phyloP scores from a whole-genome alignment of 2,888 invertebrate genomes.

The Drosophila nigricruria region DNA sequence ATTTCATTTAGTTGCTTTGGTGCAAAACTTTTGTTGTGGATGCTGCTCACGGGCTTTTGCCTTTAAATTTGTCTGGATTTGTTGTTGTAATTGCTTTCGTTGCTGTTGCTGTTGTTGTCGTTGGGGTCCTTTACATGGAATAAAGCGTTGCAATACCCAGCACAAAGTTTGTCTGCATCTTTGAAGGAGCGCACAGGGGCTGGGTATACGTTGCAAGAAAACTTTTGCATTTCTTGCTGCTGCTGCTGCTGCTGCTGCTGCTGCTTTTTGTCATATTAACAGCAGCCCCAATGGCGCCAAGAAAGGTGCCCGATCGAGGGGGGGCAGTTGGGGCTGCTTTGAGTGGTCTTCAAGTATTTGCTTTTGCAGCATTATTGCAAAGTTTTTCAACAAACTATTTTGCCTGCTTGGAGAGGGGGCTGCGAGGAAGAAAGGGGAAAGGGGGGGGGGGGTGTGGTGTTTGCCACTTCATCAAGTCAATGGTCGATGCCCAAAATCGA shows the following conservation, averaged over 20 bases:
- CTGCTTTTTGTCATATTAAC: slow-evolving; percentile 78
- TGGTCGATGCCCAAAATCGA: slow-evolving; percentile 8
- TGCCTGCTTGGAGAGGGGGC: background rate
- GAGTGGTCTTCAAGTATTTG: slow-evolving; percentile 57
- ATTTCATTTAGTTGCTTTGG: slow-evolving; percentile 77
- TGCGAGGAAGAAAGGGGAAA: no score
- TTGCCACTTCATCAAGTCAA: slow-evolving; percentile 58
- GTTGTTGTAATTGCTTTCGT: slow-evolving; percentile 49
- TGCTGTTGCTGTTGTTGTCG: slow-evolving; percentile 39
- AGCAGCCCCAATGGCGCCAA: slow-evolving; percentile 58
- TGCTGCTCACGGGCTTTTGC: slow-evolving; percentile 54
- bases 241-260: background rate
- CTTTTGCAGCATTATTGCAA: slow-evolving; percentile 48
- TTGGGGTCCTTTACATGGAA: slow-evolving; percentile 52
- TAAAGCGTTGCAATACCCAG: slow-evolving; percentile 71
- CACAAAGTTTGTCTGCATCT: slow-evolving; percentile 78
- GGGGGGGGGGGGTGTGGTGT: background rate
- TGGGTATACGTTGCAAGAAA: slow-evolving; percentile 44
- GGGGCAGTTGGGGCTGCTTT: slow-evolving; percentile 12
- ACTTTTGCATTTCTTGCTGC: slow-evolving; percentile 61
- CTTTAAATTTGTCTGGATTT: slow-evolving; percentile 75
- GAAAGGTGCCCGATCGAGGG: slow-evolving; percentile 3
- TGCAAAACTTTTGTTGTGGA: slow-evolving; percentile 58
- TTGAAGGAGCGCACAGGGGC: slow-evolving; percentile 6
- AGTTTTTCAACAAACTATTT: slow-evolving; percentile 49